Evolutionary conservation across 2,888 invertebrate species (phyloP), one percentile per base, ranked within the genome.

Genomic region (Galerucella nymphaeae): DNA sequence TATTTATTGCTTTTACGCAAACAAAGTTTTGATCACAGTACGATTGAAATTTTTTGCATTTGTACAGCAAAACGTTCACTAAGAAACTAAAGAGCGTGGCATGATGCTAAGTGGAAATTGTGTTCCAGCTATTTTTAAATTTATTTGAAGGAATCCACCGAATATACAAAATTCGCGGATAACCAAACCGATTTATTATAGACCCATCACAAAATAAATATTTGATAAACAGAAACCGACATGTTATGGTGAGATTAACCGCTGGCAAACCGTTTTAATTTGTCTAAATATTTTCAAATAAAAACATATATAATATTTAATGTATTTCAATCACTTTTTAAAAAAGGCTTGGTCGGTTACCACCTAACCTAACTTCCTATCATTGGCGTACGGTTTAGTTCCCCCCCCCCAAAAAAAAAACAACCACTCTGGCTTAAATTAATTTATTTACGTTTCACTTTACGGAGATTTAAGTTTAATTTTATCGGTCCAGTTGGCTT

Each of bases 51-150:
- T 62, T 41, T 48, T 69, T 11, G 5, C 23, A 45, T 57, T 57
- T 63, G 18, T 11, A 61, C 13, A 42, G 61, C 23, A n/a, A 23
- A 42, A 41, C 71, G 66, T 14, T 66, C 71, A 62, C 20, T 42
- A 62, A 69, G 69, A 63, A 62, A 69, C 69, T 70, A 55, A 70
- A 13, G 18, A 65, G 38, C 55, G 18, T 55, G 66, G 57, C 65
- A 48, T 18, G 14, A 48, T 18, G 14, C 63, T 45, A 38, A 38
- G 23, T 71, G 45, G 48, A 42, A 57, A 67, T 71, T 59, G 72
- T 58, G 63, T 45, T 53, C n/a, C 16, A 53, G 50, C 74, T 74
- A 74, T 74, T 74, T 74, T 71, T 74, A 74, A 74, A 68, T 48
- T 71, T 68, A 68, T 74, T 71, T 71, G 68, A 71, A 71, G 57